A percentile compares a stretch with the other conserved stretches of the same genome.
These are phyloP conservation scores for Camponotus pennsylvanicus DNA, from an alignment of 1,140 invertebrate genomes.

Conservation along the genomic window DNA sequence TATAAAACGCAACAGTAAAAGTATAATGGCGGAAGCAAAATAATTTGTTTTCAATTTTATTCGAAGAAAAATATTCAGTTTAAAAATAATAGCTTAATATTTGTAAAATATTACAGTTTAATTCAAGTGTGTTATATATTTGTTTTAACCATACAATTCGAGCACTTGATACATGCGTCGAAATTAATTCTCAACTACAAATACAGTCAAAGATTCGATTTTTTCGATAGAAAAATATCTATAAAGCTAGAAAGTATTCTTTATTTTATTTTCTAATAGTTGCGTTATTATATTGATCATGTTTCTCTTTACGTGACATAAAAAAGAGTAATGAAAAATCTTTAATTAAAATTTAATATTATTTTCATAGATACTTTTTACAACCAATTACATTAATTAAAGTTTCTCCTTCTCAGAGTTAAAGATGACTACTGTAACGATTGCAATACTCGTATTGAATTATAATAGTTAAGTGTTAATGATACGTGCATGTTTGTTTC, in stretches of 20 bases:
- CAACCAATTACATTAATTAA: background rate
- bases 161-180: constrained; percentile 21
- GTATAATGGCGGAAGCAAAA: background rate
- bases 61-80: background rate
- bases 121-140: background rate
- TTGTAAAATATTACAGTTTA: background rate
- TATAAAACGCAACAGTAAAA: background rate
- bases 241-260: background rate
- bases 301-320: background rate
- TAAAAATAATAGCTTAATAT: background rate
- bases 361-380: background rate
- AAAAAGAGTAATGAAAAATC: background rate
- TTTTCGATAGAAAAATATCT: background rate
- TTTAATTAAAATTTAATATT: background rate
- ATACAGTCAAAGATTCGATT: constrained; percentile 6
- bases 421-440: constrained; percentile 9
- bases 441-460: background rate
- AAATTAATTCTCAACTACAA: constrained; percentile 48
- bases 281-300: too few species aligned
- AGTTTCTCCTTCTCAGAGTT: constrained; percentile 8
- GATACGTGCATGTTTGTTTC: constrained; percentile 53
- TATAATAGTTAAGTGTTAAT: constrained; percentile 50
- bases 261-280: background rate
- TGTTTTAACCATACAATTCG: constrained; percentile 18
- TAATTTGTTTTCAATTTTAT: background rate